Conservation (phyloP, 2,888 invertebrate species). For the Andrena bucephala region DNA sequence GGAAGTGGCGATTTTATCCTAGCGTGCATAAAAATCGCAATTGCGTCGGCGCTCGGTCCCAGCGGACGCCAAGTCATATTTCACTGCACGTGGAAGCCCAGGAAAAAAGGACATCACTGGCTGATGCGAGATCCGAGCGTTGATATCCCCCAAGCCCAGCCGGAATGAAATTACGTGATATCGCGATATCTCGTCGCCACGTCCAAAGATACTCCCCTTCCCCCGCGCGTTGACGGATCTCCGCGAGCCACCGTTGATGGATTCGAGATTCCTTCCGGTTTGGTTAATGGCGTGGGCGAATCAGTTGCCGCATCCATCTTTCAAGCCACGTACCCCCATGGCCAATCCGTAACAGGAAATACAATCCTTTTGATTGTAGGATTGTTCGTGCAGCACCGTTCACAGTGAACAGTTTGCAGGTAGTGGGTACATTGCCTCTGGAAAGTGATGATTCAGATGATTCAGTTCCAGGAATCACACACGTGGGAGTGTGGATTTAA, state of each 20-base stretch:
- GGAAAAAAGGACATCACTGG: background rate
- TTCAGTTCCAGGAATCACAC: too few species aligned
- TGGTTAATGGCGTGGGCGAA: background rate
- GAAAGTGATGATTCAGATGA: too few species aligned
- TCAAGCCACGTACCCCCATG: background rate
- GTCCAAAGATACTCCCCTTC: background rate
- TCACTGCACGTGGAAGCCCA: background rate
- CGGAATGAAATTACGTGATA: slow-evolving; percentile 16
- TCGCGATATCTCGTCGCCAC: background rate
- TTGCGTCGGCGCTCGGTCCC: slow-evolving; percentile 28
- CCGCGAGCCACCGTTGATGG: background rate
- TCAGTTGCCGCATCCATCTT: background rate
- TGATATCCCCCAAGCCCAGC: background rate
- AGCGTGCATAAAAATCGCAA: slow-evolving; percentile 31
- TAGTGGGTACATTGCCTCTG: too few species aligned
- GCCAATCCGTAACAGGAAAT: background rate
- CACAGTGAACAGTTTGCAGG: too few species aligned
- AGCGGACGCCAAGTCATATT: slow-evolving; percentile 20
- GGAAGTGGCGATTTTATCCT: slow-evolving; percentile 34
- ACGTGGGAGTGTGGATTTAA: too few species aligned
- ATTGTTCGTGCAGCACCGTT: too few species aligned
- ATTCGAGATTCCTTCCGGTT: slow-evolving; percentile 3
- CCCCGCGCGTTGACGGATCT: background rate
- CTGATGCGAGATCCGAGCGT: slow-evolving; percentile 2
- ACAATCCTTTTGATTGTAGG: background rate